These are phyloP conservation scores for Agapostemon virescens DNA, from an alignment of 2,888 invertebrate genomes.

Conservation along the genomic window DNA sequence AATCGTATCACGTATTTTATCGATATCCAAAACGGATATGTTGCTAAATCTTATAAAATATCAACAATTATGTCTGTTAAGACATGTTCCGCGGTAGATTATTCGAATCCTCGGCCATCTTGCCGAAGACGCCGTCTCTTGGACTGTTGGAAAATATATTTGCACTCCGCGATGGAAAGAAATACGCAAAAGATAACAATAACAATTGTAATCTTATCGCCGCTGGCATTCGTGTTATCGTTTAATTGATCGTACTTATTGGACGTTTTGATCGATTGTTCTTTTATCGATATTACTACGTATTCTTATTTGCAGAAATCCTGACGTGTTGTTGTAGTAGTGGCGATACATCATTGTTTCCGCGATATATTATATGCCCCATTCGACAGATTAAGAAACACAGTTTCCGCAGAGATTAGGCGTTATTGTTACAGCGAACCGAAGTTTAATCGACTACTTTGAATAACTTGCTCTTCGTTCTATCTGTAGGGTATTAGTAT, in stretches of 20 bases:
- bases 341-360: neutral
- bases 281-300: constrained; percentile 25
- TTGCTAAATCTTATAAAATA: neutral
- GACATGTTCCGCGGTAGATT: neutral
- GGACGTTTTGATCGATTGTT: constrained; percentile 21
- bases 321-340: neutral
- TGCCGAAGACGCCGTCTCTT: neutral
- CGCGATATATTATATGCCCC: neutral
- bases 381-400: neutral
- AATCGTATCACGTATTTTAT: too few species aligned
- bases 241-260: constrained; percentile 17
- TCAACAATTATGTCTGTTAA: neutral
- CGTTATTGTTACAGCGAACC: too few species aligned
- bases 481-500: neutral
- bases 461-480: neutral
- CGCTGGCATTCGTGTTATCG: constrained; percentile 19
- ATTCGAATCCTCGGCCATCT: neutral
- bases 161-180: neutral
- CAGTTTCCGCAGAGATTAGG: neutral
- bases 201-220: constrained; percentile 12
- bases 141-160: neutral
- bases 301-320: constrained; percentile 14
- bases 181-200: neutral
- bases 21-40: too few species aligned
- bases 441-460: neutral